A percentile compares a stretch with the other conserved stretches of the same genome.
Evolutionary conservation across 2,113 vertebrate genomes (phyloP).

Genomic region (Microtus pennsylvanicus): DNA sequence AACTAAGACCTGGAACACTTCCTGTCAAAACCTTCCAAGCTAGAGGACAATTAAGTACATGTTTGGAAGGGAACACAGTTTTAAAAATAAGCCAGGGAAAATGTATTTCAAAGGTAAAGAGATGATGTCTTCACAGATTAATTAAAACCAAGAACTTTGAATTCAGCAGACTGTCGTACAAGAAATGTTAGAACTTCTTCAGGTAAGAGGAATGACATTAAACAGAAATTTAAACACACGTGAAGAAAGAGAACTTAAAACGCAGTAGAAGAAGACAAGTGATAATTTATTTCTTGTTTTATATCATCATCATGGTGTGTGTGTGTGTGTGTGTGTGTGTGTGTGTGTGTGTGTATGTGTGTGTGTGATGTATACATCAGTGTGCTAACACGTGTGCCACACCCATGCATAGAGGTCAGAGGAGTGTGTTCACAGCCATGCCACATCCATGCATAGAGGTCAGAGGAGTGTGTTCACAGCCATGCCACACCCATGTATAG

Average conservation of each 20-base stretch:
- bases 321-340: too few species aligned
- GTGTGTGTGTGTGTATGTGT: too few species aligned
- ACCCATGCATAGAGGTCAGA: too few species aligned
- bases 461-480: too few species aligned
- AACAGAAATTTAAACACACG: background rate
- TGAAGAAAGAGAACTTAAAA: background rate
- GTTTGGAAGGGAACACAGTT: background rate
- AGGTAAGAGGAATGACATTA: background rate
- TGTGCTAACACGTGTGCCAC: background rate
- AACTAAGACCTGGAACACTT: background rate
- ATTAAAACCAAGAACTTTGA: background rate
- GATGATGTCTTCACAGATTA: background rate
- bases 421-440: background rate
- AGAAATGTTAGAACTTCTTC: background rate
- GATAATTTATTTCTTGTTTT: background rate
- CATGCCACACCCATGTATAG: too few species aligned
- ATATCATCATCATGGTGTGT: background rate
- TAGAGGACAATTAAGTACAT: background rate
- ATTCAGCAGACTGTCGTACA: background rate
- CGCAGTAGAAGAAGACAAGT: background rate
- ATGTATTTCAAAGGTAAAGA: conserved; percentile 32
- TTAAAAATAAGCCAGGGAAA: background rate
- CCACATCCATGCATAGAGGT: too few species aligned
- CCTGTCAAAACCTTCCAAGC: background rate
- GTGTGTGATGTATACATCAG: background rate